Percentiles rank a stretch among this genome's conserved stretches.
Conservation (phyloP, 2,797 vertebrate species). For the Salmo trutta region DNA sequence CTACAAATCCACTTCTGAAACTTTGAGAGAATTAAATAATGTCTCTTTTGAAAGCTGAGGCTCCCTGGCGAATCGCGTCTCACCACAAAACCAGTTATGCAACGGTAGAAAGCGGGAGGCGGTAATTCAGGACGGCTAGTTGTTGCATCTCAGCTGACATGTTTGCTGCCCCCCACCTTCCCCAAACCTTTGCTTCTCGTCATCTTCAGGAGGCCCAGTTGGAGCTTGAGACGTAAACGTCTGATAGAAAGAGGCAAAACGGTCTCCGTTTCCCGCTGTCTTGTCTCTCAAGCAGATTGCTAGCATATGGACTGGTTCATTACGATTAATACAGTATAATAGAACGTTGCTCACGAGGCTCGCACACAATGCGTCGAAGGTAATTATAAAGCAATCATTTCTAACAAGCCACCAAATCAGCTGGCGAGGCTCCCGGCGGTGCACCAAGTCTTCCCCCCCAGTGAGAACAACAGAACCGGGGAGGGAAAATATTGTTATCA, state of each 20-base stretch:
- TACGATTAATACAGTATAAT: slow-evolving; percentile 41
- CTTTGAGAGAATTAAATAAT: not conserved
- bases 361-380: slow-evolving; percentile 24
- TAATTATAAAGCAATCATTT: slow-evolving; percentile 49
- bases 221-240: not conserved
- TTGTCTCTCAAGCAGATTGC: slow-evolving; percentile 30
- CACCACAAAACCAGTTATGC: not conserved
- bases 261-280: slow-evolving; percentile 8
- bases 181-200: slow-evolving; percentile 4
- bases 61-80: not conserved
- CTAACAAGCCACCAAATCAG: slow-evolving; percentile 44
- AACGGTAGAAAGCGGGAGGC: not conserved
- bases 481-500: not conserved
- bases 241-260: not conserved
- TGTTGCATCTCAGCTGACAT: not conserved
- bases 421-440: slow-evolving; percentile 26
- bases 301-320: slow-evolving; percentile 48
- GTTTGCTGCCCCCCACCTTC: slow-evolving; percentile 1
- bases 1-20: not conserved
- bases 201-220: not conserved
- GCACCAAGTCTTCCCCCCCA: slow-evolving; percentile 21
- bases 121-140: not conserved
- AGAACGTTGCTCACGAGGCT: slow-evolving; percentile 29
- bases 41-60: not conserved
- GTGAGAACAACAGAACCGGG: slow-evolving; percentile 11